Conservation (phyloP, 2,888 invertebrate genomes). For the Drosophila ezoana region DNA sequence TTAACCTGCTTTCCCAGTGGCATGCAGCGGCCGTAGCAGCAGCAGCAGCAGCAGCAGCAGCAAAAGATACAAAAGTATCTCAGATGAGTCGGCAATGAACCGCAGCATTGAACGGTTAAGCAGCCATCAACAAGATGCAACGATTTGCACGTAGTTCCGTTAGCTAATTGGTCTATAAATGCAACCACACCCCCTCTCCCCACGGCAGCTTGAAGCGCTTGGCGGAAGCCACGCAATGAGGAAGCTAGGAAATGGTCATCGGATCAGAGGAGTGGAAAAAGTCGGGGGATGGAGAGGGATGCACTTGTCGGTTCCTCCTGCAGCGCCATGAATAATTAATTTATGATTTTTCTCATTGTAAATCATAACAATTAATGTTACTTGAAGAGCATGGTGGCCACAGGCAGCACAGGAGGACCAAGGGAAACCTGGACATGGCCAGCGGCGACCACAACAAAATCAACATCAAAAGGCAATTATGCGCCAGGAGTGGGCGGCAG, state of each 20-base stretch:
- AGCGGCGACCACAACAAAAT: conserved; percentile 32
- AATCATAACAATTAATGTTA: conserved; percentile 80
- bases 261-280: not conserved
- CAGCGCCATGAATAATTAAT: conserved; percentile 70
- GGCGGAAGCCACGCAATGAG: conserved; percentile 42
- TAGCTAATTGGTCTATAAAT: conserved; percentile 72
- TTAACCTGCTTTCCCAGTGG: conserved; percentile 73
- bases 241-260: conserved; percentile 25
- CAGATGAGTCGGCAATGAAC: conserved; percentile 39
- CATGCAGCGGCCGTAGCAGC: conserved; percentile 10
- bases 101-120: conserved; percentile 61
- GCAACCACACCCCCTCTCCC: conserved; percentile 1
- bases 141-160: conserved; percentile 81
- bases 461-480: conserved; percentile 74
- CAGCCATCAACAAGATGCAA: conserved; percentile 63
- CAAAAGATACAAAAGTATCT: conserved; percentile 69
- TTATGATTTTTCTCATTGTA: conserved; percentile 77
- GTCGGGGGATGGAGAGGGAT: too few relatives aligned
- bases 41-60: conserved; percentile 4
- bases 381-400: conserved; percentile 50
- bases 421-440: conserved; percentile 40
- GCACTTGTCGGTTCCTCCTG: conserved; percentile 18
- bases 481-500: conserved; percentile 36
- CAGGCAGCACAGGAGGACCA: not conserved
- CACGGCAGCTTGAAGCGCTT: conserved; percentile 20